Percentiles rank a stretch among this genome's conserved stretches.
phyloP scores from a whole-genome alignment of 2,797 vertebrate genomes.

The Glossophaga mutica region DNA sequence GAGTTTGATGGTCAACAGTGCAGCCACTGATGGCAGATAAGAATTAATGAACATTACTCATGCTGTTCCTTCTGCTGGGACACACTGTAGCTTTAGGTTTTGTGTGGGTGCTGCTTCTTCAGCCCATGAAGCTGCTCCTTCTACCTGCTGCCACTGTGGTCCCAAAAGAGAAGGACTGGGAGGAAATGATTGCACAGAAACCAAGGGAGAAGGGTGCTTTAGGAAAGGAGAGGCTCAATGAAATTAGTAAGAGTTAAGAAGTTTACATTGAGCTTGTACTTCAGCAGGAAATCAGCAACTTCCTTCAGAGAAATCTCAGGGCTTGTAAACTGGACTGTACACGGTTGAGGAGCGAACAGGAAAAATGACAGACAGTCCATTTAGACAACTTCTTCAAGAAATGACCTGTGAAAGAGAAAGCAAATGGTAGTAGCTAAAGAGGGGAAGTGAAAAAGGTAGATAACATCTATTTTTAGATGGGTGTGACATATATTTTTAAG shows the following conservation, averaged over 20 bases:
- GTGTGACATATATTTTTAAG: neutral
- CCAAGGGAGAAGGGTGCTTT: neutral
- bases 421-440: neutral
- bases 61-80: neutral
- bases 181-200: neutral
- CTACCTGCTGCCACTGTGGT: neutral
- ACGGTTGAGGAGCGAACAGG: neutral
- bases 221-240: neutral
- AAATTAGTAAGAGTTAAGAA: neutral
- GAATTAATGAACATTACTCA: neutral
- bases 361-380: neutral
- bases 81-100: neutral
- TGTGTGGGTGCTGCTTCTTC: neutral
- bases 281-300: neutral
- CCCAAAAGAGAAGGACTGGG: neutral
- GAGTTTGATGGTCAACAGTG: neutral
- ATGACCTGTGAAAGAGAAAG: neutral
- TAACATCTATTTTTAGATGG: neutral
- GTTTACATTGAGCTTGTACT: neutral
- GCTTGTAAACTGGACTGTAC: neutral
- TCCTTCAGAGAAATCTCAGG: neutral
- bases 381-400: neutral
- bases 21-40: neutral
- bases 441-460: neutral
- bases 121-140: neutral